Evolutionary conservation across 2,888 invertebrate genomes (phyloP).

Genomic region (Allygus modestus): DNA sequence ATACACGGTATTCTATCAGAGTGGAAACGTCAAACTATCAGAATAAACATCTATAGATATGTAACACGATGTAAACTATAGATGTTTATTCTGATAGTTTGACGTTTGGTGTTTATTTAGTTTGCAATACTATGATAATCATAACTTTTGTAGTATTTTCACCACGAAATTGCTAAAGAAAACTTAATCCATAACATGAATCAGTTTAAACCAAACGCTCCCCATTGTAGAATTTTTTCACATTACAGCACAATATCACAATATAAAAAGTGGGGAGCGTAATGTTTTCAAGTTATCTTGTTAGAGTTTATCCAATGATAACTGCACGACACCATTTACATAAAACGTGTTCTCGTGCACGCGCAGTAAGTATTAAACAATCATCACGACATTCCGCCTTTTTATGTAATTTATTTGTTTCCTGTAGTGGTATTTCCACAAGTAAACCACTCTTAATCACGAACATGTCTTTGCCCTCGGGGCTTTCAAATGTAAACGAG

Average conservation of each 20-base stretch:
- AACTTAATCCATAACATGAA: no score
- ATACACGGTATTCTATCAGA: no score
- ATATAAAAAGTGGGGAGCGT: not conserved
- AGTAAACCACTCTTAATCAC: not conserved
- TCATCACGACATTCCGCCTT: conserved; percentile 33
- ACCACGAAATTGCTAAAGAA: no score
- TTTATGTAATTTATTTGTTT: conserved; percentile 23
- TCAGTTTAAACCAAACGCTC: no score
- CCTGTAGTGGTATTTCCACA: not conserved
- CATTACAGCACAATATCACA: not conserved
- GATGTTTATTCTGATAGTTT: no score
- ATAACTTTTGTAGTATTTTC: no score
- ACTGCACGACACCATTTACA: conserved; percentile 10
- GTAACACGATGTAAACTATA: no score
- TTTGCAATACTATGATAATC: no score
- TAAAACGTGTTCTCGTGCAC: conserved; percentile 5
- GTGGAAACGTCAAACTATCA: no score
- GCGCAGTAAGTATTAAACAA: not conserved
- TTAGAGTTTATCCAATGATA: conserved; percentile 1
- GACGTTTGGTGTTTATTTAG: no score
- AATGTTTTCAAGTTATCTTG: conserved; percentile 7
- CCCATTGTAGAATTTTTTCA: not conserved
- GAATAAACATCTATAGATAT: no score
- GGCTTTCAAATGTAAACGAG: not conserved
- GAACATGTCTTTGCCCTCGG: conserved; percentile 4